A percentile compares a stretch with the other conserved stretches of the same genome.
Evolutionary conservation across 2,113 vertebrate genomes (phyloP).

Genomic region (Cichladusa arquata): DNA sequence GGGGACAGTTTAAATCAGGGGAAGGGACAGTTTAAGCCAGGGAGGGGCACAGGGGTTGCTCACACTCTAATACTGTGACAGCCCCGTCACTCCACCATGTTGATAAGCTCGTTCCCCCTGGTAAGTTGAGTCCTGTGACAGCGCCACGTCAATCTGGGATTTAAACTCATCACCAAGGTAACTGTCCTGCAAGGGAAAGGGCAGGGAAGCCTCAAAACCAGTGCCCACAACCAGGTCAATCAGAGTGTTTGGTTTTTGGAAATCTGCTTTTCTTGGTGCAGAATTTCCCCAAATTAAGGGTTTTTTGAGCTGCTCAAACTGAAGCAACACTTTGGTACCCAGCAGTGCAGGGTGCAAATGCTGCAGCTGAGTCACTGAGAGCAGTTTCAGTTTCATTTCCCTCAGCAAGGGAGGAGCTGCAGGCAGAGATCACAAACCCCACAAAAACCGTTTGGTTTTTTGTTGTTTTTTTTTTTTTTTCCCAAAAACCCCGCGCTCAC

Average conservation of each 20-base stretch:
- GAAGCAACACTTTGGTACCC: not conserved
- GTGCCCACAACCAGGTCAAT: rapidly evolving
- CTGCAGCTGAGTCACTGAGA: not conserved
- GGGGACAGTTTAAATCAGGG: too few species aligned
- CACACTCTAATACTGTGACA: slow-evolving; percentile 99
- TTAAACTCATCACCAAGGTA: slow-evolving; percentile 99
- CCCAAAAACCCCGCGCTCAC: not conserved
- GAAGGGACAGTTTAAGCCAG: not conserved
- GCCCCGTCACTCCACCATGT: slow-evolving; percentile 95
- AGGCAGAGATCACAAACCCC: rapidly evolving
- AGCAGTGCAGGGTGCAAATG: not conserved
- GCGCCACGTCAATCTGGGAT: slow-evolving; percentile 97
- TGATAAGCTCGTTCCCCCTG: slow-evolving; percentile 99
- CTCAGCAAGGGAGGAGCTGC: not conserved
- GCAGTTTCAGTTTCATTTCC: not conserved
- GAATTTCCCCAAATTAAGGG: not conserved
- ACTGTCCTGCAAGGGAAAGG: slow-evolving; percentile 84
- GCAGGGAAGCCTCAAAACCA: not conserved
- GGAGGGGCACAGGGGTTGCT: slow-evolving; percentile 22
- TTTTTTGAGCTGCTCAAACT: not conserved
- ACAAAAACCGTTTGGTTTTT: too few species aligned
- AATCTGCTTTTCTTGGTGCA: not conserved
- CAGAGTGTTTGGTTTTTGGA: rapidly evolving
- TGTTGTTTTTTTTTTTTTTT: too few species aligned
- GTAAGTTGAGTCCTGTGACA: slow-evolving; percentile 99